Conservation (phyloP, 2,113 vertebrate species). For the Oreochromis niloticus region DNA sequence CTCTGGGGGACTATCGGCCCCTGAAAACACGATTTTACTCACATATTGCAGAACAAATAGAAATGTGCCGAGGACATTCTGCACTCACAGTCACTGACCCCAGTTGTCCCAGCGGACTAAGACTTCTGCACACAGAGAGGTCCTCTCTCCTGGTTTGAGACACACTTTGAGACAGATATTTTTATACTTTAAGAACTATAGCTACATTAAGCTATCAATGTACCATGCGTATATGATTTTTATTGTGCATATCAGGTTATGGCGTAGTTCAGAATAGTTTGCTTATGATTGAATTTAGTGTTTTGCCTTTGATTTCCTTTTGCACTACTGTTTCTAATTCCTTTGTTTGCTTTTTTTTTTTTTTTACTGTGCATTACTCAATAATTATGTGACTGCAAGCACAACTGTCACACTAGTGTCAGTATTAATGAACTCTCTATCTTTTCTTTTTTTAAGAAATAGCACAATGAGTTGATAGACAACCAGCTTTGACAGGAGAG, state of each 20-base stretch:
- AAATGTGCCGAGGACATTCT: not conserved
- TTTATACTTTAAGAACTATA: not conserved
- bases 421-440: not conserved
- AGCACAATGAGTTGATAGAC: not conserved
- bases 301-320: not conserved
- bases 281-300: not conserved
- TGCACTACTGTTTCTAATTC: not conserved
- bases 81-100: not conserved
- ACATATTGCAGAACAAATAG: not conserved
- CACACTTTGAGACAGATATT: not conserved
- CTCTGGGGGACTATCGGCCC: not conserved
- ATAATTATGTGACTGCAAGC: not conserved
- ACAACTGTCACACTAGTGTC: not conserved
- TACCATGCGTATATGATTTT: not conserved
- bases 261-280: not conserved
- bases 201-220: not conserved
- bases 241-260: not conserved
- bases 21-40: not conserved
- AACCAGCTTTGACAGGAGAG: not conserved
- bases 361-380: not conserved
- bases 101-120: not conserved
- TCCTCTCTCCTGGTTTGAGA: not conserved
- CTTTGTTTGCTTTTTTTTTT: not conserved
- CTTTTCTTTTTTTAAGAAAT: not conserved
- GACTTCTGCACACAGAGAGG: not conserved